Conservation (phyloP, 2,888 invertebrate species). For the Junonia oenone region DNA sequence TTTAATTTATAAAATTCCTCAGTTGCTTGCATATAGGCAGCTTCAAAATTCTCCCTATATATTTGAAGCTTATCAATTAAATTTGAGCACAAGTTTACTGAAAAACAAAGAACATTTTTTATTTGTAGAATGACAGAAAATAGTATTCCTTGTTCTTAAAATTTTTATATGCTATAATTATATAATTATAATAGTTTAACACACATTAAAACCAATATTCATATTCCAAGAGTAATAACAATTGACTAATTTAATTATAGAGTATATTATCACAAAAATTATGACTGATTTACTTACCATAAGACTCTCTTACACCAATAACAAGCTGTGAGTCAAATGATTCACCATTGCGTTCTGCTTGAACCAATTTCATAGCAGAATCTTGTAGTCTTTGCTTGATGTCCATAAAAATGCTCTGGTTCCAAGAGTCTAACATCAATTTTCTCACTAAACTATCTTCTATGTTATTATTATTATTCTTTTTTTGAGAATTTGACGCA, state of each 20-base stretch:
- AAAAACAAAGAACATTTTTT: slow-evolving; percentile 29
- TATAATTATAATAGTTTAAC: no score
- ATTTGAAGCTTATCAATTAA: slow-evolving; percentile 95
- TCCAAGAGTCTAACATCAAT: slow-evolving; percentile 99
- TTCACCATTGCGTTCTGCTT: slow-evolving; percentile 97
- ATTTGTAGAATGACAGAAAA: not conserved
- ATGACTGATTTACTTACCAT: no score
- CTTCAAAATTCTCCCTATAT: slow-evolving; percentile 97
- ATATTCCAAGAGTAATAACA: no score
- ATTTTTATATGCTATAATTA: no score
- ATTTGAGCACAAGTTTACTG: slow-evolving; percentile 97
- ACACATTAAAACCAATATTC: no score
- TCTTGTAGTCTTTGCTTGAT: slow-evolving; percentile 95
- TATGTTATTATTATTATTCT: slow-evolving; percentile 78
- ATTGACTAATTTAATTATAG: no score
- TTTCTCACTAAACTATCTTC: slow-evolving; percentile 96
- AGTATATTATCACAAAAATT: no score
- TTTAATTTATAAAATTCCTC: slow-evolving; percentile 95
- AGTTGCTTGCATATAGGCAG: slow-evolving; percentile 96
- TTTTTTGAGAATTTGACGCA: slow-evolving; percentile 63
- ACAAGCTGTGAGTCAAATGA: slow-evolving; percentile 98
- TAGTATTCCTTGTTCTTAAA: not conserved
- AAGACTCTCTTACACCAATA: slow-evolving; percentile 98
- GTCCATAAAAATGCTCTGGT: slow-evolving; percentile 96
- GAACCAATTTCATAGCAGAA: slow-evolving; percentile 98